Evolutionary conservation across 2,113 vertebrate genomes (phyloP).

Genomic region (Megaceryle maxima): DNA sequence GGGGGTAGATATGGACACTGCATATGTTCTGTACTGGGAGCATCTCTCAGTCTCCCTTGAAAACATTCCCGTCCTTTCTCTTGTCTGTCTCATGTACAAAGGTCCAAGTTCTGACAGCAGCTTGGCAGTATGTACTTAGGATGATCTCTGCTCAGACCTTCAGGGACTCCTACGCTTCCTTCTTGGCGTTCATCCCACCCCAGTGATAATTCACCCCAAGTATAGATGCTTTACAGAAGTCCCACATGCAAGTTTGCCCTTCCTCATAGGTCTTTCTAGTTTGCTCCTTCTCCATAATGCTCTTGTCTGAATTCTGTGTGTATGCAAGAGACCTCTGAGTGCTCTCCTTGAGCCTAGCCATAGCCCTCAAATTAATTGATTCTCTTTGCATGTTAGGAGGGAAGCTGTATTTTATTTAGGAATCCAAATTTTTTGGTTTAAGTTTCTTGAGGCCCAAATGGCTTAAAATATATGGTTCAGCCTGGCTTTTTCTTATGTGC

Average conservation of each 20-base stretch:
- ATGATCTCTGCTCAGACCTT: neutral
- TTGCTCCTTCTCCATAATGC: neutral
- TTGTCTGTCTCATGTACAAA: neutral
- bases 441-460: neutral
- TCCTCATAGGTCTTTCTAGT: neutral
- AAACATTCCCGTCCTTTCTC: neutral
- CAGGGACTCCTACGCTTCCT: neutral
- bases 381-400: neutral
- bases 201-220: neutral
- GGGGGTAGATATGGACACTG: neutral
- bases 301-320: neutral
- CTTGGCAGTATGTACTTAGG: neutral
- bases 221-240: neutral
- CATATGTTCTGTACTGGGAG: neutral
- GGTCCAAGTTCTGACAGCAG: neutral
- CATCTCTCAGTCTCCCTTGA: neutral
- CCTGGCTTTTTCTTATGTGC: neutral
- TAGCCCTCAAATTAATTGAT: neutral
- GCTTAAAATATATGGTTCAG: neutral
- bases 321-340: neutral
- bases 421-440: neutral
- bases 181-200: neutral
- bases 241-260: neutral
- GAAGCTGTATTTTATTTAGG: neutral
- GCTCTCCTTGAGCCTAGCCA: neutral